Evolutionary conservation across 2,797 vertebrate genomes (phyloP).

Genomic region (Tinamus major): DNA sequence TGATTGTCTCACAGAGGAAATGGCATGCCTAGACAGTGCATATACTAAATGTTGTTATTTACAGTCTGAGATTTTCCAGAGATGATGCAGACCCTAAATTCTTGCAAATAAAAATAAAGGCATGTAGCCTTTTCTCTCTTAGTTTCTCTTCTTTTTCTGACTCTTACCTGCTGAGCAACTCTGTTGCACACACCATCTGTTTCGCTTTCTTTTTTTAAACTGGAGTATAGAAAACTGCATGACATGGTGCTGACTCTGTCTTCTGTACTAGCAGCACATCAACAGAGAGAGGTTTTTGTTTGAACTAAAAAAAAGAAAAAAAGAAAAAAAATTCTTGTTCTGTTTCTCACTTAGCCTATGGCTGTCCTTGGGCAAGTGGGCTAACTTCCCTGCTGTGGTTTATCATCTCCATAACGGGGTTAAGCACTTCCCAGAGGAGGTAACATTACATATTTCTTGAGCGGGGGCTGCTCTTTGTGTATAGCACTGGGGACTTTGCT

Average conservation of each 20-base stretch:
- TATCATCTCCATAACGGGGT: neutral
- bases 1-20: neutral
- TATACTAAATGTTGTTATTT: neutral
- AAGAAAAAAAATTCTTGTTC: neutral
- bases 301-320: neutral
- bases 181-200: neutral
- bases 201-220: neutral
- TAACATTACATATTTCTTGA: neutral
- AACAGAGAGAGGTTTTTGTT: neutral
- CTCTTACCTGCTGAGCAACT: neutral
- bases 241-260: neutral
- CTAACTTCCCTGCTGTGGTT: neutral
- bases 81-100: neutral
- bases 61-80: neutral
- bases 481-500: neutral
- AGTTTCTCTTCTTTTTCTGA: slow-evolving; percentile 14
- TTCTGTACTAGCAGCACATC: rapidly evolving
- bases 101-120: slow-evolving; percentile 53
- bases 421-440: neutral
- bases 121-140: neutral
- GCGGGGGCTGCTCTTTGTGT: neutral
- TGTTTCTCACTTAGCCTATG: neutral
- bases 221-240: neutral
- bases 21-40: neutral
- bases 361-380: neutral